phyloP scores from a whole-genome alignment of 2,113 vertebrate species.

The Alouatta palliata region DNA sequence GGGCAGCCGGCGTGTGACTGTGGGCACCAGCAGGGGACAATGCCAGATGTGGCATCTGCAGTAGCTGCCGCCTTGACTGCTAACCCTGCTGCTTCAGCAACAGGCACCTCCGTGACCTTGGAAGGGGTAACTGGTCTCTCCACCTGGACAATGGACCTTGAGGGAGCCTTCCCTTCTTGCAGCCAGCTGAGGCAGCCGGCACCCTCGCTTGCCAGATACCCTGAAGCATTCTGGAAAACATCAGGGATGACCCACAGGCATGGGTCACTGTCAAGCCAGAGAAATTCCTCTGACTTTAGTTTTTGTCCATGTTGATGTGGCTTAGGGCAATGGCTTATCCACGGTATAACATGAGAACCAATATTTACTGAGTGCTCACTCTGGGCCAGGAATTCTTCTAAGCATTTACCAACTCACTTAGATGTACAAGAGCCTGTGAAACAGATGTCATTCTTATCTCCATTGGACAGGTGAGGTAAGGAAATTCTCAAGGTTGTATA shows the following conservation, averaged over 20 bases:
- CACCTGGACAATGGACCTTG: not conserved
- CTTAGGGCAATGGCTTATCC: not conserved
- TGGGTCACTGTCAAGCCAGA: not conserved
- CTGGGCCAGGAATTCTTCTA: constrained; percentile 36
- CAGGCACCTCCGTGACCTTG: not conserved
- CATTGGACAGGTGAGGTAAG: not conserved
- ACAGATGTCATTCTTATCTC: not conserved
- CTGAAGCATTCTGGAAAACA: not conserved
- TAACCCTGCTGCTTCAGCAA: not conserved
- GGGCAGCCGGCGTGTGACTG: not conserved
- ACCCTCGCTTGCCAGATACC: not conserved
- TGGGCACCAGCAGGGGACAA: not conserved
- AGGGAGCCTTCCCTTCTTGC: not conserved
- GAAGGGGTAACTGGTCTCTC: not conserved
- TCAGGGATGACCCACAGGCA: not conserved
- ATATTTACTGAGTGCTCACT: not conserved
- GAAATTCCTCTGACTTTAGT: not conserved
- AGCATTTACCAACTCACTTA: not conserved
- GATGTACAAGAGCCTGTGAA: not conserved
- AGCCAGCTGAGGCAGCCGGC: not conserved
- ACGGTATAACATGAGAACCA: not conserved
- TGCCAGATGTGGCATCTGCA: not conserved
- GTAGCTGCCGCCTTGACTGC: not conserved
- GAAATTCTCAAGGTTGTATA: not conserved
- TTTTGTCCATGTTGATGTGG: not conserved